Percentiles rank a stretch among this genome's conserved stretches.
Evolutionary conservation across 2,113 vertebrate species (phyloP).

Genomic region (Bombycilla garrulus): DNA sequence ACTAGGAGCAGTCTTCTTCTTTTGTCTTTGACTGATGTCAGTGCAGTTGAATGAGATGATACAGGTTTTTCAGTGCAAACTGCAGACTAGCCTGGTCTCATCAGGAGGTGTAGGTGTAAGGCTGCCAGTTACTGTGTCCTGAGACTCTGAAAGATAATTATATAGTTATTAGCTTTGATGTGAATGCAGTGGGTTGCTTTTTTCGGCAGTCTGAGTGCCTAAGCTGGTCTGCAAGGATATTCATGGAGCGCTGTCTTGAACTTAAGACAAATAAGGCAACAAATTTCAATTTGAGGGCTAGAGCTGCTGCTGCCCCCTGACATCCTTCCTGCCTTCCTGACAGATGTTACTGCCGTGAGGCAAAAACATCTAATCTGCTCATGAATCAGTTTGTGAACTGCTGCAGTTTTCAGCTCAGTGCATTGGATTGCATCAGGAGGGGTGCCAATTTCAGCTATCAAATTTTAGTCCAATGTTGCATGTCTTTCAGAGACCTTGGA

Average conservation of each 20-base stretch:
- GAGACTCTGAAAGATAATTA: neutral
- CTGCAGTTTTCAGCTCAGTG: neutral
- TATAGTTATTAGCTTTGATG: neutral
- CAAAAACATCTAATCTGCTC: conserved; percentile 6
- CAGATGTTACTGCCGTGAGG: conserved; percentile 45
- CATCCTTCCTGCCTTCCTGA: neutral
- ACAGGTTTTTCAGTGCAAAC: neutral
- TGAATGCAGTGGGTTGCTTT: neutral
- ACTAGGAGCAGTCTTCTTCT: neutral
- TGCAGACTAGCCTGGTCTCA: neutral
- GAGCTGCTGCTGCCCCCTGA: neutral
- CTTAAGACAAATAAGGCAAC: neutral
- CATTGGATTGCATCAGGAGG: neutral
- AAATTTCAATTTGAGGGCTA: neutral
- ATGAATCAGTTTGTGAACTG: conserved; percentile 11
- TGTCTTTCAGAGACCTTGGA: conserved; percentile 35
- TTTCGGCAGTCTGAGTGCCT: neutral
- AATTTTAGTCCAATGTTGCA: neutral
- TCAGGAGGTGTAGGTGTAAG: neutral
- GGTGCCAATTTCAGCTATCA: neutral
- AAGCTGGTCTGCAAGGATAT: neutral
- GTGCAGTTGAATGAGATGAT: neutral
- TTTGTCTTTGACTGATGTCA: neutral
- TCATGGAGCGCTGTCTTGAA: neutral
- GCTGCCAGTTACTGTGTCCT: neutral